Base-by-base conservation (phyloP, 2,113 vertebrate genomes). In the Nibea albiflora region DNA sequence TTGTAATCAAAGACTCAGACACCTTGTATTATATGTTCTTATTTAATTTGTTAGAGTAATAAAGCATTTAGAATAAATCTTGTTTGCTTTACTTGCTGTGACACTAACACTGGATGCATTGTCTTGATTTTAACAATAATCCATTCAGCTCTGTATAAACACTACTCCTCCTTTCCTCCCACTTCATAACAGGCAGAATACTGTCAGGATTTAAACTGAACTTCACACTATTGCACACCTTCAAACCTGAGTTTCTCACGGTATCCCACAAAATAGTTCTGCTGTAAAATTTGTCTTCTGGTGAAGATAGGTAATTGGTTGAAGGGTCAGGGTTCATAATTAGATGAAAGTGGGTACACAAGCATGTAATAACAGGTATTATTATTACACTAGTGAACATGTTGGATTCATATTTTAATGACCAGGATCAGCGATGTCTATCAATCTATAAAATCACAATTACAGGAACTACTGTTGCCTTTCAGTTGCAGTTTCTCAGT, bases 41-140 rank as follows among this genome's bases (percentile, higher is more conserved):
- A 95, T 95, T 95, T 95, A 94, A 95, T 95, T 94, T 95, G 92
- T 93, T 95, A 93, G 93, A 81, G 84, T 90, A 94, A 95, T 94
- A 95, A 95, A 95, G 87, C 90, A 82, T 94, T 95, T 92, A 93
- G 91, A 94, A 87, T 90, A 92, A 89, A 77, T 47, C 11, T n/a
- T 35, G 78, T 42, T 71, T 75, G 31, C 44, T 42, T 16, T 39
- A 7, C 15, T 17, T 84, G 26, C 31, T 69, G 47, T 39, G 35
- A 44, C 26, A 61, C 7, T 11, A 61, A 69, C 17, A 69, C 65
- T 46, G 57, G 3, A 52, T 39, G 20, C 16, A 14, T 42, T 68
- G 56, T 62, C 46, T 42, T 39, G 5, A 56, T 76, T 65, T 3
- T 28, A 76, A 50, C 7, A n/a, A 2, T 26, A 39, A 39, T 39